A percentile compares a stretch with the other conserved stretches of the same genome.
Conservation (phyloP, 1,140 invertebrate genomes). For the Gonioctena quinquepunctata region DNA sequence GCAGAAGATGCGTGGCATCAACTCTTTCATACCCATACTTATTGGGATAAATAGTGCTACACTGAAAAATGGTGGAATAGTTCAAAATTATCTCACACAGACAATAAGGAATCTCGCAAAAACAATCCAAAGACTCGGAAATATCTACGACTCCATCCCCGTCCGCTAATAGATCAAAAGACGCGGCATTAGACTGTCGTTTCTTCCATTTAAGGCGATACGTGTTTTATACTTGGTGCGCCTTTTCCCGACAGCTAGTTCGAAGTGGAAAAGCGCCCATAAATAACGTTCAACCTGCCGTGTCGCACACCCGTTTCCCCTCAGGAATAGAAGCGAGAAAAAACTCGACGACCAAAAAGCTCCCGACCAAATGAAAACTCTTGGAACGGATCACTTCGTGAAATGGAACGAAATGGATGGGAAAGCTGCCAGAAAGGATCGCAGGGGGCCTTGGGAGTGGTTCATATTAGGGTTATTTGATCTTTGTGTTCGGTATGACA, state of each 20-base stretch:
- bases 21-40: too few relatives aligned
- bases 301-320: slow-evolving; percentile 38
- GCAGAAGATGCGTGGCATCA: too few relatives aligned
- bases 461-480: too few relatives aligned
- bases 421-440: slow-evolving; percentile 1
- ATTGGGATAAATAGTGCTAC: too few relatives aligned
- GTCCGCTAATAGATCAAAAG: slow-evolving; percentile 22
- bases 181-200: slow-evolving; percentile 42
- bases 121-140: too few relatives aligned
- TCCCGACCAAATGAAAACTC: slow-evolving; percentile 33
- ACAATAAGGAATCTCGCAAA: too few relatives aligned
- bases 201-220: slow-evolving; percentile 47
- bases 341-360: slow-evolving; percentile 31
- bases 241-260: slow-evolving; percentile 30
- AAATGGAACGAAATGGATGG: background rate
- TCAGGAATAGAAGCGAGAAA: slow-evolving; percentile 36
- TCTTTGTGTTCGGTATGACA: too few relatives aligned
- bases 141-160: too few relatives aligned
- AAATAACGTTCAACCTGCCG: slow-evolving; percentile 54
- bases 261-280: slow-evolving; percentile 46
- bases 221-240: slow-evolving; percentile 48
- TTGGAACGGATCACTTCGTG: slow-evolving; percentile 7
- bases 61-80: too few relatives aligned
- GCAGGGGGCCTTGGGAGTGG: background rate
- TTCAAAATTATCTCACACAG: too few relatives aligned